Evolutionary conservation across 2,113 vertebrate species (phyloP).

Genomic region (Nothocercus julius): DNA sequence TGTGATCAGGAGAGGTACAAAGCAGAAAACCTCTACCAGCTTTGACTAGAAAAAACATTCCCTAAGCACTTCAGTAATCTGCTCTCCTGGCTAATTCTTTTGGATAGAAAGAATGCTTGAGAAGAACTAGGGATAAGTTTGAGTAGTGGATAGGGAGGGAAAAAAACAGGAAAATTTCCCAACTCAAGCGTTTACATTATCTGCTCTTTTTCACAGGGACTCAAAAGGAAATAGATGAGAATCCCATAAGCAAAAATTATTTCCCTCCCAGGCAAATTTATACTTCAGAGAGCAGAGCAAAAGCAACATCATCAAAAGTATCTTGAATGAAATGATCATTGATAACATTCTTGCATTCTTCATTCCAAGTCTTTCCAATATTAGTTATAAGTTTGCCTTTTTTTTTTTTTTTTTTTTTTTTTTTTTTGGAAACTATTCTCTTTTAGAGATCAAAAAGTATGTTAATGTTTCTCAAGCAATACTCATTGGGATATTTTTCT

Average conservation of each 20-base stretch:
- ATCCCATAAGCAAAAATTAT: neutral
- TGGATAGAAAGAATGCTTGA: accelerated
- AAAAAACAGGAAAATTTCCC: neutral
- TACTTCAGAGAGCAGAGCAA: neutral
- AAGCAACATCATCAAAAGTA: neutral
- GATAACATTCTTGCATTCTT: neutral
- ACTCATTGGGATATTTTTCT: neutral
- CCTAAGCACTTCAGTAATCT: neutral
- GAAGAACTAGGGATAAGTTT: neutral
- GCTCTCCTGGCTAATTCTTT: neutral
- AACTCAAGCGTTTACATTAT: neutral
- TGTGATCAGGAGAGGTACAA: neutral
- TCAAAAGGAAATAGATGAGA: neutral
- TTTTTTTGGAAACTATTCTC: neutral
- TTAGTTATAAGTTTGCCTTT: neutral
- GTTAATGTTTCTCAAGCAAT: neutral
- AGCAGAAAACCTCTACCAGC: neutral
- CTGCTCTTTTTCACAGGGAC: neutral
- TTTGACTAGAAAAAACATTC: neutral
- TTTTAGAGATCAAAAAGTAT: neutral
- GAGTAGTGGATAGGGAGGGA: neutral
- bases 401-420: too few species aligned
- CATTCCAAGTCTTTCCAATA: neutral
- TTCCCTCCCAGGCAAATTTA: neutral
- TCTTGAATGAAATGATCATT: accelerated